These are phyloP conservation scores for Amia ocellicauda DNA, from an alignment of 2,113 vertebrate genomes.

Conservation along the genomic window DNA sequence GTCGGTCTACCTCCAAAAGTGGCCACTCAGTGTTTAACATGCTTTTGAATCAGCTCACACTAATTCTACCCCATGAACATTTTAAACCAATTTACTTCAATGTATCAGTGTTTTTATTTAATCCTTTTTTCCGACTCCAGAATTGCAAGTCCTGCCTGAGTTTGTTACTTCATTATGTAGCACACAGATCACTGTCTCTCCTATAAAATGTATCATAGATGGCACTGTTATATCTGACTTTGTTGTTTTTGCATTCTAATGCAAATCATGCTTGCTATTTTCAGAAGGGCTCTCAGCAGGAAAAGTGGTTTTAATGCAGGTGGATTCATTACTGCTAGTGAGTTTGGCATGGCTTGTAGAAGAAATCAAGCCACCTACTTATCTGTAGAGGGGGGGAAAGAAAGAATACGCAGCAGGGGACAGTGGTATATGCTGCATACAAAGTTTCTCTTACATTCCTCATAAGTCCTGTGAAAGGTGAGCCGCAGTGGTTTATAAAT, in stretches of 20 bases:
- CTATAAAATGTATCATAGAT: conserved; percentile 7
- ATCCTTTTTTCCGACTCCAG: background rate
- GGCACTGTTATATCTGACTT: background rate
- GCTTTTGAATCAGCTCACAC: no score
- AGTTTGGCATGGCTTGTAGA: conserved; percentile 23
- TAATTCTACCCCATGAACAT: no score
- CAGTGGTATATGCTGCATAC: conserved; percentile 17
- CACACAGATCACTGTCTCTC: no score
- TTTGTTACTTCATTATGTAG: no score
- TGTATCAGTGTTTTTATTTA: background rate
- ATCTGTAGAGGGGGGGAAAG: conserved; percentile 12
- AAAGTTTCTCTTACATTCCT: background rate
- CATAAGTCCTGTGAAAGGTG: background rate
- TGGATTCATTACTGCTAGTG: background rate
- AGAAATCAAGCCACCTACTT: conserved; percentile 24
- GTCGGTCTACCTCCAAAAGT: no score
- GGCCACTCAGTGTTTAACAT: no score
- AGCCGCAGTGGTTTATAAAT: no score
- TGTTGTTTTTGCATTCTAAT: conserved; percentile 3
- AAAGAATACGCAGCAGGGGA: conserved; percentile 19
- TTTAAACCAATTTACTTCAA: no score
- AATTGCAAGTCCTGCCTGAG: background rate
- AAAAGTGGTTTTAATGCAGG: conserved; percentile 11
- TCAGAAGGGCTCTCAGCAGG: conserved; percentile 6
- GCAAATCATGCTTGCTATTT: background rate